phyloP scores from a whole-genome alignment of 2,888 invertebrate species.

The Caenorhabditis afra region DNA sequence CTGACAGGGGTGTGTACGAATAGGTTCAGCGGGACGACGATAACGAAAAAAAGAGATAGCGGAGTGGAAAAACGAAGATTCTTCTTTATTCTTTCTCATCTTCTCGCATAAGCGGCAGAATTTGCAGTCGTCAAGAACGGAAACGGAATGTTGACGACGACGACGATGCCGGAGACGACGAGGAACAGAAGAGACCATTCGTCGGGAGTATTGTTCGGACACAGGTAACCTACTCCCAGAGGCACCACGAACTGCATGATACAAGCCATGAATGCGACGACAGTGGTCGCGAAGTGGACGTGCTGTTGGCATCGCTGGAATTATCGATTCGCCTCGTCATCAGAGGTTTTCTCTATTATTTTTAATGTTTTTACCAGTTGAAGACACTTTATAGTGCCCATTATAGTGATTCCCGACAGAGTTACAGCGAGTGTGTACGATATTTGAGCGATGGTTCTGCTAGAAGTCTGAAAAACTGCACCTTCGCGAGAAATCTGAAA shows the following conservation, averaged over 20 bases:
- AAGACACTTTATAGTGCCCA: slow-evolving; percentile 68
- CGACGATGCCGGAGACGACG: slow-evolving; percentile 51
- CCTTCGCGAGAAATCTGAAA: too few species aligned
- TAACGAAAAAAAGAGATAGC: slow-evolving; percentile 8
- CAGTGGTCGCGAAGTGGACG: slow-evolving; percentile 66
- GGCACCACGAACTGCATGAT: slow-evolving; percentile 62
- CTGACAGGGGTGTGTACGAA: slow-evolving; percentile 17
- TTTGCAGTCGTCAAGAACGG: slow-evolving; percentile 47
- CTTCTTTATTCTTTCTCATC: slow-evolving; percentile 12
- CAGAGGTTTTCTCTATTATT: too few species aligned
- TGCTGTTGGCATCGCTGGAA: slow-evolving; percentile 64
- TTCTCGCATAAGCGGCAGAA: slow-evolving; percentile 54
- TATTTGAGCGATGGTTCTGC: slow-evolving; percentile 61
- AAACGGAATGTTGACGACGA: slow-evolving; percentile 56
- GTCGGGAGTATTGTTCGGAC: slow-evolving; percentile 60
- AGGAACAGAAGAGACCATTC: slow-evolving; percentile 62
- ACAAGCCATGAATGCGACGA: slow-evolving; percentile 51
- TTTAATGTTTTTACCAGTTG: slow-evolving; percentile 67
- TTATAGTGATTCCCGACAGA: slow-evolving; percentile 68
- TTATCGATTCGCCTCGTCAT: background rate
- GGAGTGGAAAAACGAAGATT: background rate
- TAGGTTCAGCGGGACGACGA: slow-evolving; percentile 3
- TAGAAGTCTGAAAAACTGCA: slow-evolving; percentile 52
- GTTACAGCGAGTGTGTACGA: slow-evolving; percentile 67
- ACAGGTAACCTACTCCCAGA: slow-evolving; percentile 61